Conservation (phyloP, 2,888 invertebrate genomes). For the Drosophila cracens region DNA sequence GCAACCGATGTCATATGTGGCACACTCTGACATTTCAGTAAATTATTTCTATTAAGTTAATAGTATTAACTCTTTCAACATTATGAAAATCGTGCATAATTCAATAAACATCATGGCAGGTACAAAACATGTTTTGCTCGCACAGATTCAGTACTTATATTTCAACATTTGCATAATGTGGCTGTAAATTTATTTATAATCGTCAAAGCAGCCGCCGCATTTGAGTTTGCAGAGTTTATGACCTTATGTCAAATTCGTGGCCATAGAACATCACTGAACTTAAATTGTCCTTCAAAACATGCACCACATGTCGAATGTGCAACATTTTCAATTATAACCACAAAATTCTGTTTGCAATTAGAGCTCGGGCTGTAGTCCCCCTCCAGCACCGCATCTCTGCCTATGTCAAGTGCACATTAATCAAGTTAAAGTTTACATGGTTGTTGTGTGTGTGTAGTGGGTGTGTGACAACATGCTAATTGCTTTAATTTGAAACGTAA, state of each 20-base stretch:
- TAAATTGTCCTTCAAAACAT: conserved; percentile 48
- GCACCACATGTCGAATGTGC: conserved; percentile 67
- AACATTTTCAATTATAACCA: conserved; percentile 70
- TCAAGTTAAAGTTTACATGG: conserved; percentile 37
- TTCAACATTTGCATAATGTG: conserved; percentile 57
- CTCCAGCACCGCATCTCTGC: background rate
- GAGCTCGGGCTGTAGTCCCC: conserved; percentile 5
- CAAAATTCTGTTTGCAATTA: conserved; percentile 60
- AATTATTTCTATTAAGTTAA: background rate
- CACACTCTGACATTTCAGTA: background rate
- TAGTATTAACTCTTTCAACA: conserved; percentile 1
- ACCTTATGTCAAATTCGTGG: conserved; percentile 49
- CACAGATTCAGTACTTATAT: background rate
- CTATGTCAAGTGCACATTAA: conserved; percentile 29
- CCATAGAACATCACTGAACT: conserved; percentile 33
- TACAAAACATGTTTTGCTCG: background rate
- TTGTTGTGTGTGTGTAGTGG: conserved; percentile 2
- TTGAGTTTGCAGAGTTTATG: conserved; percentile 39
- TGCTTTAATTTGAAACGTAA: conserved; percentile 73
- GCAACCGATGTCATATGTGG: background rate
- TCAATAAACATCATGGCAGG: conserved; percentile 9
- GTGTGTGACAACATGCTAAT: conserved; percentile 61
- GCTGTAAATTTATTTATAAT: conserved; percentile 16
- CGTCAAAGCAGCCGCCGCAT: conserved; percentile 38
- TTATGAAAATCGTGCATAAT: conserved; percentile 12